Percentiles rank a stretch among this genome's conserved stretches.
These are phyloP conservation scores for Onychomys torridus DNA, from an alignment of 2,797 vertebrate species.

Conservation along the genomic window DNA sequence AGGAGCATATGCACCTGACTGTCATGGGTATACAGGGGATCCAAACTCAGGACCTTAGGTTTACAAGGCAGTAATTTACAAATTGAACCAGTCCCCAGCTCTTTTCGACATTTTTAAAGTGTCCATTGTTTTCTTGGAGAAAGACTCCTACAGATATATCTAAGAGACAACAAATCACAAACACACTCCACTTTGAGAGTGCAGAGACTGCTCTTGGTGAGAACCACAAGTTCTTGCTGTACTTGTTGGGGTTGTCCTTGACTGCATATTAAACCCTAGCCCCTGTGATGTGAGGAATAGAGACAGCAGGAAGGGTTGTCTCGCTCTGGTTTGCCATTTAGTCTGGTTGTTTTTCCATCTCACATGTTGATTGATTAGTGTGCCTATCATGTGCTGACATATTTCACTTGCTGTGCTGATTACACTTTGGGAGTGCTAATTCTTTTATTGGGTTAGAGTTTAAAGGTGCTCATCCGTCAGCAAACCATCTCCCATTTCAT, in stretches of 20 bases:
- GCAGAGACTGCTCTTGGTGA: background rate
- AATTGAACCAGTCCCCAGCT: background rate
- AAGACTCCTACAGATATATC: slow-evolving; percentile 5
- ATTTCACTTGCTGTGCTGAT: slow-evolving; percentile 74
- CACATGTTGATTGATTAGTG: slow-evolving; percentile 73
- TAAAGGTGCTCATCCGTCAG: slow-evolving; percentile 86
- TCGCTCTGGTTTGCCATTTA: slow-evolving; percentile 63
- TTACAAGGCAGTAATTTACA: background rate
- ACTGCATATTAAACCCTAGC: slow-evolving; percentile 68
- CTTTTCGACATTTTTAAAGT: slow-evolving; percentile 43
- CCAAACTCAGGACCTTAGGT: background rate
- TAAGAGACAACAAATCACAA: slow-evolving; percentile 21
- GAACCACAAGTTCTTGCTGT: background rate
- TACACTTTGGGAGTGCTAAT: slow-evolving; percentile 77
- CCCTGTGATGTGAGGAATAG: slow-evolving; percentile 47
- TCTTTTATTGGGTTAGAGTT: slow-evolving; percentile 82
- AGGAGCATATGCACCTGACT: no score
- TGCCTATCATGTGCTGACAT: slow-evolving; percentile 59
- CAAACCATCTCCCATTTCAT: slow-evolving; percentile 83
- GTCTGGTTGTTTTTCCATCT: slow-evolving; percentile 61
- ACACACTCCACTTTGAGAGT: background rate
- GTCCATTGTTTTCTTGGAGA: slow-evolving; percentile 12
- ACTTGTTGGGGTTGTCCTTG: slow-evolving; percentile 65
- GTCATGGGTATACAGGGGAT: no score
- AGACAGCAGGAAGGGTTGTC: slow-evolving; percentile 73